These are phyloP conservation scores for Drosophila ficusphila DNA, from an alignment of 1,140 invertebrate genomes.

Conservation along the genomic window DNA sequence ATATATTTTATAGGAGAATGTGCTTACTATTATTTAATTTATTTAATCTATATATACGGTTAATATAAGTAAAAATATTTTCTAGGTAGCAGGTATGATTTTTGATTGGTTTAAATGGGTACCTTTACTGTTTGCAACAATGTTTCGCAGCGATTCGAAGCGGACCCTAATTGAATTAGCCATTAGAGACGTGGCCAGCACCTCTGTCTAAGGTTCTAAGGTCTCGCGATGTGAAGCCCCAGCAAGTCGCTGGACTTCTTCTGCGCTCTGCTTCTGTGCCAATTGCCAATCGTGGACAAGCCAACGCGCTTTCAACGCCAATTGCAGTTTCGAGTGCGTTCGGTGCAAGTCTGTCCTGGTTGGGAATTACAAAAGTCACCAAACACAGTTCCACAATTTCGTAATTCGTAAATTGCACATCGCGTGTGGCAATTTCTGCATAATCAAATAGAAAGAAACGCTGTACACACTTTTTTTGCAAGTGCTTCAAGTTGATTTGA, in stretches of 20 bases:
- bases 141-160: too few relatives aligned
- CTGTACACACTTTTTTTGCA: conserved; percentile 4
- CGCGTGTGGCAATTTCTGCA: background rate
- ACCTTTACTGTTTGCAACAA: background rate
- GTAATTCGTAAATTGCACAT: background rate
- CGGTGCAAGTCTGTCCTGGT: conserved; percentile 62
- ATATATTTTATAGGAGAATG: too few relatives aligned
- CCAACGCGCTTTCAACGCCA: conserved; percentile 43
- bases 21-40: too few relatives aligned
- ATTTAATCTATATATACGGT: too few relatives aligned
- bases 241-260: conserved; percentile 29
- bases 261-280: too few relatives aligned
- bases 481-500: conserved; percentile 3
- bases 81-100: too few relatives aligned
- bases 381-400: too few relatives aligned
- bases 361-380: conserved; percentile 15
- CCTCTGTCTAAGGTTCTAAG: conserved; percentile 43
- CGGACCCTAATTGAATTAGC: conserved; percentile 69
- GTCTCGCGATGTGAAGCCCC: conserved; percentile 58
- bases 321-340: conserved; percentile 78
- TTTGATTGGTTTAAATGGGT: too few relatives aligned
- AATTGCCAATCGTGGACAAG: conserved; percentile 15
- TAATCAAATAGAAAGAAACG: background rate
- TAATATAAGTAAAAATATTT: too few relatives aligned
- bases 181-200: conserved; percentile 37